Base-by-base conservation (phyloP, 2,888 invertebrate genomes). In the Drosophila monieri region DNA sequence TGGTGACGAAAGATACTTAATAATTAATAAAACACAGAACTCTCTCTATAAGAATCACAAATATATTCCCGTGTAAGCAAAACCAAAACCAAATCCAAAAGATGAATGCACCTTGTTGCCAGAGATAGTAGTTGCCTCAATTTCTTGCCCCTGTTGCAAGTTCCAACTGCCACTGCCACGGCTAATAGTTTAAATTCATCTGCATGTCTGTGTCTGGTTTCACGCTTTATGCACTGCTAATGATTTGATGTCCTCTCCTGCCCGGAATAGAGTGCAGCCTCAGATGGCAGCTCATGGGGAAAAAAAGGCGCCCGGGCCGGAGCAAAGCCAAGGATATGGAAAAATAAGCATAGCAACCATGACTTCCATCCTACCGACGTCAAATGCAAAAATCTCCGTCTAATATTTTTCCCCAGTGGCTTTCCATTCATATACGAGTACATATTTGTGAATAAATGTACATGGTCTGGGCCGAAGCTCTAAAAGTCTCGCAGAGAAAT, bases 191-290 rank as follows among this genome's bases (percentile, higher is more conserved):
- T 80, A 76, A 80, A 88, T 84, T 86, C 86, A 77, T 76, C 65
- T 74, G 65, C 56, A 79, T 69, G 62, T 69, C 64, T 76, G 62
- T 72, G 72, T 70, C 83, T 81, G 77, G 80, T 77, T 88, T 77
- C 73, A 88, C 80, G 84, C 86, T 88, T 79, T 86, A 86, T 86
- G 86, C 88, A 70, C 83, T 86, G 88, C 79, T 86, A 86, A 88
- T 84, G 84, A 84, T 83, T 84, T 88, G 71, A 84, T 88, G 86
- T 78, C 67, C 69, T 88, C 74, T 78, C 53, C 68, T 78, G 49
- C 9, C 14, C 47, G 48, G 48, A 30, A 48, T 41, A 10, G 30
- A 30, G 48, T 43, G 21, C 43, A 43, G 21, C 4, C 21, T 10
- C 43, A 10, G 21, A 18, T 21, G 21, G 43, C 10, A 43, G 12